Evolutionary conservation across 2,797 vertebrate species (phyloP), one percentile per base, ranked within the genome.

Genomic region (Schizothorax lantsangensis): DNA sequence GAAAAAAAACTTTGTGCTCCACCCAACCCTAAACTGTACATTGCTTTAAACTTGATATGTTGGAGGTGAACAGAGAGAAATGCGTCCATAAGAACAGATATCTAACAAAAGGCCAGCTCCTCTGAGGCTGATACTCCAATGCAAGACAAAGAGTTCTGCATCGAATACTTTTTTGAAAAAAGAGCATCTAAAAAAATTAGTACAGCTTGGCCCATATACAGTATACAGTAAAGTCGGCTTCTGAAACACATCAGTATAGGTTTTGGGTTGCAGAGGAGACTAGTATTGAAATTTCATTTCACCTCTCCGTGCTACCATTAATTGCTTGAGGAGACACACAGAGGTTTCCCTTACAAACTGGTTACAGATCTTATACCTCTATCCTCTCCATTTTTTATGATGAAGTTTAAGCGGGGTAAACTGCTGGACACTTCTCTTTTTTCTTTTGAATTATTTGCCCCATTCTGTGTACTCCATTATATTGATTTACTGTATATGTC

Each of bases 321-420:
- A 85, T 66, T 86, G 84, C 73, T 52, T 72, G 23, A 52, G 84
- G 82, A 83, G 78, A 88, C 88, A 79, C 85, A 23, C n/a, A 30
- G 57, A 88, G 87, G 89, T 91, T 91, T 91, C 90, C 75, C 87
- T 92, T 92, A 91, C 92, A 92, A 92, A 92, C 85, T 90, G 91
- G 86, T 92, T 92, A 91, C 92, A 84, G 88, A 85, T 87, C 85
- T 91, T 87, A 91, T 89, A 85, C 81, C 88, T 84, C 87, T 83
- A 77, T 85, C 89, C 83, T 81, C 91, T 92, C 84, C 82, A 90
- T 91, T 88, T 91, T 91, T 91, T 74, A 91, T 90, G 89, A 90
- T 81, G 84, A 88, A 75, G 88, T 86, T 86, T 91, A 88, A 90
- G 85, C 81, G 81, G 84, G 81, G 71, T 81, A 87, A 89, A 88